Conservation (phyloP, 1,140 invertebrate genomes). For the Drosophila ananassae region DNA sequence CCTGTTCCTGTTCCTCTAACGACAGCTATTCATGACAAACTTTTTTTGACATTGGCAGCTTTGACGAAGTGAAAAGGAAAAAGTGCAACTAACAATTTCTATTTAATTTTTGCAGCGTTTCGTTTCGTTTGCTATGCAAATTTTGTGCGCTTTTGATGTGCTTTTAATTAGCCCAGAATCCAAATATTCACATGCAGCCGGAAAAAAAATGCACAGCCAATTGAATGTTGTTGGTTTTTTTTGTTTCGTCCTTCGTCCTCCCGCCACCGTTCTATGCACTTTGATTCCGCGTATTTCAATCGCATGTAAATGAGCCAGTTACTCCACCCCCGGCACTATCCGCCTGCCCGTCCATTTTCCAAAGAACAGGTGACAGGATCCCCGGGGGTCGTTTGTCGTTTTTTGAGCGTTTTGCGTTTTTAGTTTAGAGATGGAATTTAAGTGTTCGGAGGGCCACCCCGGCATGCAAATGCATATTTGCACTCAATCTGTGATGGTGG, state of each 20-base stretch:
- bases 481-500: conserved; percentile 59
- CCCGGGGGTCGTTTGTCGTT: conserved; percentile 41
- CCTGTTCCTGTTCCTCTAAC: conserved; percentile 17
- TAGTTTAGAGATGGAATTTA: conserved; percentile 68
- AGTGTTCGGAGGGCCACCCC: conserved; percentile 47
- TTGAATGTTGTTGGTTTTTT: conserved; percentile 62
- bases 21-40: conserved; percentile 59
- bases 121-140: conserved; percentile 76
- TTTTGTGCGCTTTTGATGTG: conserved; percentile 66
- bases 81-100: conserved; percentile 67
- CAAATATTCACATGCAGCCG: conserved; percentile 23
- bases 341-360: neutral
- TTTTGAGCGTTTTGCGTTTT: conserved; percentile 69
- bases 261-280: conserved; percentile 56
- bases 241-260: conserved; percentile 29
- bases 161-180: conserved; percentile 67
- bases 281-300: conserved; percentile 64
- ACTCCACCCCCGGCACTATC: neutral
- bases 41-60: conserved; percentile 56
- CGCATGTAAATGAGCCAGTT: conserved; percentile 64
- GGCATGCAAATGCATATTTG: conserved; percentile 69
- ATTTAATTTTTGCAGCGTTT: conserved; percentile 64
- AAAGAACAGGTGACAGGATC: conserved; percentile 21
- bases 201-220: conserved; percentile 66
- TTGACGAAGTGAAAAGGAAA: conserved; percentile 63